phyloP scores from a whole-genome alignment of 1,140 invertebrate genomes.

The Cephus cinctus region DNA sequence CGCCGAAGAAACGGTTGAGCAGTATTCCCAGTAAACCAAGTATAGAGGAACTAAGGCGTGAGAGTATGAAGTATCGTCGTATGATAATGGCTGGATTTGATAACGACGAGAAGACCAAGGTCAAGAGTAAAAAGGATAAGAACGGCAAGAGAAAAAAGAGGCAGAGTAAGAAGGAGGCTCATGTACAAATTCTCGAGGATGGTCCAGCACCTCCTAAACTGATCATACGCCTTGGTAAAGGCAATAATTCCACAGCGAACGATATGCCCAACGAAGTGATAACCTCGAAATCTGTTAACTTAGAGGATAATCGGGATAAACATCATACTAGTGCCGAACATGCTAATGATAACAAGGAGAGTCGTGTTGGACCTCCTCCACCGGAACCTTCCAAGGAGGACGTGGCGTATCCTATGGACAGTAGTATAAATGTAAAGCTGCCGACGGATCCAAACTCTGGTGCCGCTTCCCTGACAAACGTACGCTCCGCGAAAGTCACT shows the following conservation, averaged over 20 bases:
- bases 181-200: slow-evolving; percentile 62
- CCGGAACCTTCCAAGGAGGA: slow-evolving; percentile 56
- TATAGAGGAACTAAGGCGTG: slow-evolving; percentile 75
- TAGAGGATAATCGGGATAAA: too few species aligned
- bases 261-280: slow-evolving; percentile 12
- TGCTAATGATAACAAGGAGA: too few species aligned
- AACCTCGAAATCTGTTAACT: too few species aligned
- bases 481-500: slow-evolving; percentile 67
- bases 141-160: slow-evolving; percentile 64
- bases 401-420: slow-evolving; percentile 43
- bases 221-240: slow-evolving; percentile 64
- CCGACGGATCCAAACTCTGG: slow-evolving; percentile 42
- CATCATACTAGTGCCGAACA: too few species aligned
- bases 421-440: slow-evolving; percentile 51
- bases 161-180: slow-evolving; percentile 61
- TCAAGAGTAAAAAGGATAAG: slow-evolving; percentile 64
- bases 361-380: slow-evolving; percentile 11
- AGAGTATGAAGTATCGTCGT: slow-evolving; percentile 85
- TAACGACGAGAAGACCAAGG: slow-evolving; percentile 62
- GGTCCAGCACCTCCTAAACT: slow-evolving; percentile 66
- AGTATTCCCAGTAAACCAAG: slow-evolving; percentile 64
- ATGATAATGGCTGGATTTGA: slow-evolving; percentile 81
- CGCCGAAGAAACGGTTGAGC: slow-evolving; percentile 77
- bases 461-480: slow-evolving; percentile 55
- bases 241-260: slow-evolving; percentile 20